phyloP scores from a whole-genome alignment of 2,113 vertebrate species.

The Neolamprologus hecqui region DNA sequence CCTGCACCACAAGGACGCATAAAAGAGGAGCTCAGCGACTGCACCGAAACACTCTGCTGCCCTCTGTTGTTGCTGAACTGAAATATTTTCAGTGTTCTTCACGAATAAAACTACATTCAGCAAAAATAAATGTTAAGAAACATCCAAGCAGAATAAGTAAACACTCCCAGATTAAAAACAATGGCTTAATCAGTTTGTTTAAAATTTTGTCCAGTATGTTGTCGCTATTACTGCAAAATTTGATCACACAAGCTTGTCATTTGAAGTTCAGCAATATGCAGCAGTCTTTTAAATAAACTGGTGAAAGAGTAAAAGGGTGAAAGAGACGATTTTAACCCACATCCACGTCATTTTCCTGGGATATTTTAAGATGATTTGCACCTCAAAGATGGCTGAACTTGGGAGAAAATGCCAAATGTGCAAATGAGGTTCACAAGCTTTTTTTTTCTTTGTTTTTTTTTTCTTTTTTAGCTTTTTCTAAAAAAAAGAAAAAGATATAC shows the following conservation, averaged over 20 bases:
- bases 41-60: conserved; percentile 53
- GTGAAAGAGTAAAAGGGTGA: not conserved
- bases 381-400: not conserved
- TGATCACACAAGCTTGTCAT: not conserved
- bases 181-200: not conserved
- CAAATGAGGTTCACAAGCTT: not conserved
- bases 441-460: accelerated
- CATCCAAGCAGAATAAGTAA: not conserved
- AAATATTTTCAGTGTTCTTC: not conserved
- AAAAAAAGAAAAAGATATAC: not conserved
- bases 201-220: not conserved
- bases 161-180: not conserved
- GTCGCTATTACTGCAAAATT: not conserved
- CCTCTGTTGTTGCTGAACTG: conserved; percentile 49
- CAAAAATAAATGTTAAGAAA: not conserved
- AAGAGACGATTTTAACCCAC: not conserved
- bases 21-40: not conserved
- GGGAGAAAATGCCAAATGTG: not conserved
- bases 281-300: not conserved
- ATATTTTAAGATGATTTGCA: not conserved
- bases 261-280: not conserved
- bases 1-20: not conserved
- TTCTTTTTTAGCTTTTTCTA: accelerated
- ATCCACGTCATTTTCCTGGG: accelerated
- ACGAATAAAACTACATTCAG: not conserved